These are phyloP conservation scores for Spodoptera frugiperda DNA, from an alignment of 1,140 invertebrate genomes.

Conservation along the genomic window DNA sequence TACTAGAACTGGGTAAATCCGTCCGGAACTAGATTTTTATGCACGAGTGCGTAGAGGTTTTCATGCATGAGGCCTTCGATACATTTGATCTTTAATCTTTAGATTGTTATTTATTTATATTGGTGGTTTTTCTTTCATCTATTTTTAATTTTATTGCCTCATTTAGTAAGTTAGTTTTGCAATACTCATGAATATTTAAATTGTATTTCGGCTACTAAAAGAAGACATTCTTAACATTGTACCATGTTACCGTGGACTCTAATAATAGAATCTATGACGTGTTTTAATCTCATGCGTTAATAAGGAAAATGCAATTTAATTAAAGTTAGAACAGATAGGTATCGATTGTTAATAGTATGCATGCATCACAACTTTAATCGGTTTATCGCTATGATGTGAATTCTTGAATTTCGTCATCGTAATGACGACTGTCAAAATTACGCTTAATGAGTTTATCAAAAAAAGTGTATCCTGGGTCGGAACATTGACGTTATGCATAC, in stretches of 20 bases:
- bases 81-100: background rate
- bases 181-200: too few relatives aligned
- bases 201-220: too few relatives aligned
- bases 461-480: constrained; percentile 19
- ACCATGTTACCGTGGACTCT: too few relatives aligned
- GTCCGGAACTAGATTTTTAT: constrained; percentile 44
- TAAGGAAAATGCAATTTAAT: constrained; percentile 13
- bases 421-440: constrained; percentile 3
- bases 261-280: too few relatives aligned
- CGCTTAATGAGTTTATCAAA: constrained; percentile 17
- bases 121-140: background rate
- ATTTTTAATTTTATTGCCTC: too few relatives aligned
- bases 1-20: constrained; percentile 46
- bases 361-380: constrained; percentile 1
- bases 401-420: constrained; percentile 7
- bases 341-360: background rate
- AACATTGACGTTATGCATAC: background rate
- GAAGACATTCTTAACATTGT: too few relatives aligned
- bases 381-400: constrained; percentile 15
- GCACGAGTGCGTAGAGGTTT: constrained; percentile 11
- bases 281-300: too few relatives aligned
- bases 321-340: background rate
- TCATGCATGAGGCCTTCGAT: background rate
- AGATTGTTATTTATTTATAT: background rate
- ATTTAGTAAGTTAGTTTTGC: too few relatives aligned